These are phyloP conservation scores for Choloepus hoffmanni DNA, from an alignment of 2,113 vertebrate species.

Conservation along the genomic window DNA sequence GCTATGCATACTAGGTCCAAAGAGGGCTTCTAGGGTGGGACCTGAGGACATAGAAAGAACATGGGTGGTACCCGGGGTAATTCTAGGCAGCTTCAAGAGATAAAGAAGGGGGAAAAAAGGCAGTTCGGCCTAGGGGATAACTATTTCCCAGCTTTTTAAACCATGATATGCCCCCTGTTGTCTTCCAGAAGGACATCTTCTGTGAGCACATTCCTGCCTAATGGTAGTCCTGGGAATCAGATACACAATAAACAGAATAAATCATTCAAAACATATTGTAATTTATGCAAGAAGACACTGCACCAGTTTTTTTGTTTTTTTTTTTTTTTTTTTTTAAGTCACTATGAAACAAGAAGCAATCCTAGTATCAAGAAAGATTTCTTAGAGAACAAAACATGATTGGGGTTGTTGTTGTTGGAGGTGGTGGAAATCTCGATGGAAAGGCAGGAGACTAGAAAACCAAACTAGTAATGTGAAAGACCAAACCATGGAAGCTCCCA, in stretches of 20 bases:
- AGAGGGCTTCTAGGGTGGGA: neutral
- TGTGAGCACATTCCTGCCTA: neutral
- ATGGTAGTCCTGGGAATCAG: neutral
- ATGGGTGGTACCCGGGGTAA: neutral
- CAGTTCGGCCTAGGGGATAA: neutral
- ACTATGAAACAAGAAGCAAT: neutral
- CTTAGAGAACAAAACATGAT: neutral
- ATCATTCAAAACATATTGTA: slow-evolving; percentile 15
- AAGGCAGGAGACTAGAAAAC: neutral
- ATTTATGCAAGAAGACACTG: neutral
- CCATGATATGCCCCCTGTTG: neutral
- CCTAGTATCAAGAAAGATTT: neutral
- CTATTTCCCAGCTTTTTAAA: neutral
- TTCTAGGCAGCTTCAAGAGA: neutral
- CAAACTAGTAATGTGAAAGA: neutral
- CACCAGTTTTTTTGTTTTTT: neutral
- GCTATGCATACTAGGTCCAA: neutral
- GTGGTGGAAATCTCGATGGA: neutral
- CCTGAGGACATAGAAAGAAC: neutral
- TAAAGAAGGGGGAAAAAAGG: neutral
- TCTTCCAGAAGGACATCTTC: neutral
- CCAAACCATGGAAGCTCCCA: neutral
- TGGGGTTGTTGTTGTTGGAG: neutral
- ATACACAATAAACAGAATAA: neutral
- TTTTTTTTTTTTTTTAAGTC: neutral